Conservation (phyloP, 1,140 invertebrate species). For the Colletes gigas region DNA sequence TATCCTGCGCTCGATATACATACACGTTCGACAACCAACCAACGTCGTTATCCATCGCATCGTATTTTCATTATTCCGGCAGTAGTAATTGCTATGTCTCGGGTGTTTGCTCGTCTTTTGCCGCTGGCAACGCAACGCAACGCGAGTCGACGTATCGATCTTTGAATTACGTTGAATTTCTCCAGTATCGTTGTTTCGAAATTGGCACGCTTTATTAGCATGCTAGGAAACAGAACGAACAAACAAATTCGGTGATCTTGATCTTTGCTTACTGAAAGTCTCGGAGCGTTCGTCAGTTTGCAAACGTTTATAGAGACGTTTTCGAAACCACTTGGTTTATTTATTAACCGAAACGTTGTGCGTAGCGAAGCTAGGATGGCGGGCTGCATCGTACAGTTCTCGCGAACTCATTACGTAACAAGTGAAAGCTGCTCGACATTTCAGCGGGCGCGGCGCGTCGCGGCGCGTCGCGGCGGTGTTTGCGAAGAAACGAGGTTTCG, state of each 20-base stretch:
- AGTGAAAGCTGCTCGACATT: conserved; percentile 42
- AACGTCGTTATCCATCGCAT: neutral
- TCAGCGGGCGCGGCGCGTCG: conserved; percentile 14
- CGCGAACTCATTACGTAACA: conserved; percentile 27
- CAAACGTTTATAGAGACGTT: too few species aligned
- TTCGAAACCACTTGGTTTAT: too few species aligned
- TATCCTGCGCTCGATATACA: neutral
- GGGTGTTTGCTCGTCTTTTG: neutral
- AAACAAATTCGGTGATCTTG: too few species aligned
- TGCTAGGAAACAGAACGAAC: too few species aligned
- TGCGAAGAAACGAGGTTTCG: conserved; percentile 13
- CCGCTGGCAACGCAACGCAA: neutral
- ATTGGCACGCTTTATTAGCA: neutral
- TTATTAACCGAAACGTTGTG: neutral
- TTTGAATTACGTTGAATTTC: neutral
- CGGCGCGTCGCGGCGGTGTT: neutral
- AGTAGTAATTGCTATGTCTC: neutral
- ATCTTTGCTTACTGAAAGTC: too few species aligned
- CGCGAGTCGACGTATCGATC: neutral
- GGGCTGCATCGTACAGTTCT: conserved; percentile 10
- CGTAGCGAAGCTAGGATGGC: neutral
- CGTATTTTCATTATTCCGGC: conserved; percentile 1
- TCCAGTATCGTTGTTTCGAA: neutral
- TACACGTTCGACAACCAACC: too few species aligned
- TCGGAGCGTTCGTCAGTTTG: too few species aligned